A percentile compares a stretch with the other conserved stretches of the same genome.
Conservation (phyloP, 2,113 vertebrate genomes). For the Malurus alboscapulatus region DNA sequence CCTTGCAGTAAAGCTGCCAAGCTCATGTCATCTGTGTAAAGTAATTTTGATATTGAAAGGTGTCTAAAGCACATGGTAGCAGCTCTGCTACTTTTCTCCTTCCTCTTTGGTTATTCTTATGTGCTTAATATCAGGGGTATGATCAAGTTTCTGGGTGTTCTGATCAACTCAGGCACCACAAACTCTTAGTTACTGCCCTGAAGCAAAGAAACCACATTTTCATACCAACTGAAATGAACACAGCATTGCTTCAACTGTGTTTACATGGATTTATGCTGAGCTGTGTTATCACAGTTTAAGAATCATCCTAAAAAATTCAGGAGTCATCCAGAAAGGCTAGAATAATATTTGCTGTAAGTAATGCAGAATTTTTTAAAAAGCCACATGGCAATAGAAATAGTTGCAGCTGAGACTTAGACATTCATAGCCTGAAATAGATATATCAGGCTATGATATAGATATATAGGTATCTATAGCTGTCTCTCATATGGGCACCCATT, state of each 20-base stretch:
- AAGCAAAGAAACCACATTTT: neutral
- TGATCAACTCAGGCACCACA: neutral
- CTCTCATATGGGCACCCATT: neutral
- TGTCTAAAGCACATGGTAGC: neutral
- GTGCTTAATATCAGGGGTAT: neutral
- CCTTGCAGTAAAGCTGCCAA: neutral
- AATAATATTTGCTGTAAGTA: neutral
- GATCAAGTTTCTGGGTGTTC: neutral
- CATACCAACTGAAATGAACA: neutral
- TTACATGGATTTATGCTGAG: neutral
- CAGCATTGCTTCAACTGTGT: neutral
- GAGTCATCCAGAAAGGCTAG: neutral
- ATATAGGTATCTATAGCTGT: rapidly evolving
- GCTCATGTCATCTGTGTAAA: neutral
- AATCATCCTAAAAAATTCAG: neutral
- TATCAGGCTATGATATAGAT: too few species aligned
- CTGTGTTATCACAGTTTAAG: neutral
- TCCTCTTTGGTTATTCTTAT: neutral
- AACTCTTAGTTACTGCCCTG: neutral
- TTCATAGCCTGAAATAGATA: neutral
- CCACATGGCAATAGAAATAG: neutral
- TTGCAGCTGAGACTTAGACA: neutral
- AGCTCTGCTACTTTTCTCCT: neutral
- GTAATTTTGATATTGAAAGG: neutral
- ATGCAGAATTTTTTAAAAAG: neutral